phyloP scores from a whole-genome alignment of 2,888 invertebrate species.

The Frankliniella fusca region DNA sequence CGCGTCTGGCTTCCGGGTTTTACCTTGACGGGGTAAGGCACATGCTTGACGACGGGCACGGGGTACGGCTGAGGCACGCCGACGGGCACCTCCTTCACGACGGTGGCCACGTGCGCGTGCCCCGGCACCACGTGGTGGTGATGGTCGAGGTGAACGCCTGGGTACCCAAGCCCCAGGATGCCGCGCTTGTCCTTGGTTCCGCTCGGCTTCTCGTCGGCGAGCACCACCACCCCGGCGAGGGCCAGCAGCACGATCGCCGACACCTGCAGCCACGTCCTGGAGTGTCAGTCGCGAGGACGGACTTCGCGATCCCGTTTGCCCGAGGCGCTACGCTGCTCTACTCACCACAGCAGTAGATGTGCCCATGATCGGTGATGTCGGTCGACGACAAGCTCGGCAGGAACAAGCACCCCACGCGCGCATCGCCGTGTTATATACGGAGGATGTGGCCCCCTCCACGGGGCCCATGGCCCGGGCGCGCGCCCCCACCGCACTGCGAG shows the following conservation, averaged over 20 bases:
- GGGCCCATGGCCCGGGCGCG: background rate
- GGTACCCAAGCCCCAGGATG: background rate
- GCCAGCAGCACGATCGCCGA: background rate
- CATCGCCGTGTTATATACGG: background rate
- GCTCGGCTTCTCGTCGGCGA: background rate
- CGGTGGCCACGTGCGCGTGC: background rate
- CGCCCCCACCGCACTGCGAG: background rate
- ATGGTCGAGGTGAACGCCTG: background rate
- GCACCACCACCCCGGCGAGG: background rate
- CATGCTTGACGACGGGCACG: constrained; percentile 5
- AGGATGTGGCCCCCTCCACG: background rate
- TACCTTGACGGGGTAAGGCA: background rate
- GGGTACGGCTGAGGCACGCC: background rate
- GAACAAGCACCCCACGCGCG: background rate
- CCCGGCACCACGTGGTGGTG: background rate
- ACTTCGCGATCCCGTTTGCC: no score
- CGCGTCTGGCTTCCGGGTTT: background rate
- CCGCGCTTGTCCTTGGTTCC: constrained; percentile 3
- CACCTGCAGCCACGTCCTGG: background rate
- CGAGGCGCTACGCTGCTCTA: no score
- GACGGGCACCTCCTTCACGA: constrained; percentile 13
- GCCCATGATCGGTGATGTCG: background rate
- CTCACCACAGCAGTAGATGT: background rate
- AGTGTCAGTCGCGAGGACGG: background rate
- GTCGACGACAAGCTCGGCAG: background rate